A percentile compares a stretch with the other conserved stretches of the same genome.
These are phyloP conservation scores for Poecilia gillii DNA, from an alignment of 2,797 vertebrate genomes.

Conservation along the genomic window DNA sequence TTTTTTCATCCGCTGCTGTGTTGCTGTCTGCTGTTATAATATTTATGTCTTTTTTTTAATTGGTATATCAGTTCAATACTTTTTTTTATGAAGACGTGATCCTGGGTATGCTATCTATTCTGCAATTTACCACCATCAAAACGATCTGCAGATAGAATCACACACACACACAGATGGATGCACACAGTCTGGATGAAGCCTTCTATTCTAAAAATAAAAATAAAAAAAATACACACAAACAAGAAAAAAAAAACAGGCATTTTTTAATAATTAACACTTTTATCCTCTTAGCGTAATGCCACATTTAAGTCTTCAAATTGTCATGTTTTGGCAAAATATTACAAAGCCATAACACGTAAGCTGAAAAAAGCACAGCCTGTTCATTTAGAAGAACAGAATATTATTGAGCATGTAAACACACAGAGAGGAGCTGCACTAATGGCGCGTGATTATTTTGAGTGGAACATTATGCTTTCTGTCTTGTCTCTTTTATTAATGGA, in stretches of 20 bases:
- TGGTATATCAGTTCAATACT: constrained; percentile 42
- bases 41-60: background rate
- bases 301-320: background rate
- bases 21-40: background rate
- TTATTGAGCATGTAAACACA: constrained; percentile 24
- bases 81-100: constrained; percentile 35
- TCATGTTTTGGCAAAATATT: background rate
- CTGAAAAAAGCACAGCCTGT: constrained; percentile 23
- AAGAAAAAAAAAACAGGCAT: background rate
- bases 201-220: constrained; percentile 5
- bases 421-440: constrained; percentile 27
- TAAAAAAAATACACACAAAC: background rate
- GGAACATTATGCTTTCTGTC: constrained; percentile 48
- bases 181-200: constrained; percentile 11
- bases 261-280: background rate
- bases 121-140: constrained; percentile 18
- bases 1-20: background rate
- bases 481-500: constrained; percentile 55
- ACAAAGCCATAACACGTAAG: no score
- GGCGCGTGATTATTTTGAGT: constrained; percentile 41
- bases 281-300: background rate
- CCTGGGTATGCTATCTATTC: constrained; percentile 15
- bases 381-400: constrained; percentile 5
- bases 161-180: background rate
- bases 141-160: constrained; percentile 44